These are phyloP conservation scores for Pachliopta kotzebuea DNA, from an alignment of 2,888 invertebrate species.

Conservation along the genomic window DNA sequence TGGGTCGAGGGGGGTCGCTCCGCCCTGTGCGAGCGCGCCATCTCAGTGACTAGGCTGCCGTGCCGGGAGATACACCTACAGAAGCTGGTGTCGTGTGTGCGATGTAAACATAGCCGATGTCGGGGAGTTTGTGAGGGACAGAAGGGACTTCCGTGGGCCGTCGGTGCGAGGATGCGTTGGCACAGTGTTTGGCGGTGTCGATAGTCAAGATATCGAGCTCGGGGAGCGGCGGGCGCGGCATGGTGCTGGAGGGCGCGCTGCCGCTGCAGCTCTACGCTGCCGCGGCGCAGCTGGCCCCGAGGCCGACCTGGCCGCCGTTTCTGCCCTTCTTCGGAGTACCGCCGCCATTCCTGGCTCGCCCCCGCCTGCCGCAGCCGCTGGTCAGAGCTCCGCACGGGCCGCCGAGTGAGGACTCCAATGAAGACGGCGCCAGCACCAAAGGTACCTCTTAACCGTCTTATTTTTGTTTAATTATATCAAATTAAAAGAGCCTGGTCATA, in stretches of 20 bases:
- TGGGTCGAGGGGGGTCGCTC: constrained; percentile 61
- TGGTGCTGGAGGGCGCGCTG: constrained; percentile 85
- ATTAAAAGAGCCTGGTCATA: too few relatives aligned
- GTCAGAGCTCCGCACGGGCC: constrained; percentile 74
- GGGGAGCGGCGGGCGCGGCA: constrained; percentile 59
- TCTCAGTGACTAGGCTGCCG: constrained; percentile 64
- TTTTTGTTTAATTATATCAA: too few relatives aligned
- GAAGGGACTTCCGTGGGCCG: constrained; percentile 1
- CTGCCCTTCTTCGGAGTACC: constrained; percentile 81
- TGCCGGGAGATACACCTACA: constrained; percentile 47
- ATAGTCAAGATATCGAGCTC: constrained; percentile 60
- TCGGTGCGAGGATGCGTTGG: constrained; percentile 44
- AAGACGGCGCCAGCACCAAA: constrained; percentile 76
- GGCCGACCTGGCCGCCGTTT: constrained; percentile 83
- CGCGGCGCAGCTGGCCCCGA: constrained; percentile 80
- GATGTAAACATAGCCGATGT: constrained; percentile 28
- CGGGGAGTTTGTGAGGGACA: constrained; percentile 39
- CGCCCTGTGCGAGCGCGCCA: constrained; percentile 68
- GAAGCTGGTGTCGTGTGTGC: constrained; percentile 35
- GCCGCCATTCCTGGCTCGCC: constrained; percentile 77
- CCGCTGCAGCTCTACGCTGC: constrained; percentile 86
- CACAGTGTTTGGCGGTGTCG: constrained; percentile 50
- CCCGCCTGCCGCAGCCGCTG: constrained; percentile 64
- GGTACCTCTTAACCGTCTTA: constrained; percentile 43
- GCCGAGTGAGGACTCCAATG: constrained; percentile 79